Evolutionary conservation across 2,888 invertebrate genomes (phyloP), one percentile per base, ranked within the genome.

Genomic region (Pammene aurita): DNA sequence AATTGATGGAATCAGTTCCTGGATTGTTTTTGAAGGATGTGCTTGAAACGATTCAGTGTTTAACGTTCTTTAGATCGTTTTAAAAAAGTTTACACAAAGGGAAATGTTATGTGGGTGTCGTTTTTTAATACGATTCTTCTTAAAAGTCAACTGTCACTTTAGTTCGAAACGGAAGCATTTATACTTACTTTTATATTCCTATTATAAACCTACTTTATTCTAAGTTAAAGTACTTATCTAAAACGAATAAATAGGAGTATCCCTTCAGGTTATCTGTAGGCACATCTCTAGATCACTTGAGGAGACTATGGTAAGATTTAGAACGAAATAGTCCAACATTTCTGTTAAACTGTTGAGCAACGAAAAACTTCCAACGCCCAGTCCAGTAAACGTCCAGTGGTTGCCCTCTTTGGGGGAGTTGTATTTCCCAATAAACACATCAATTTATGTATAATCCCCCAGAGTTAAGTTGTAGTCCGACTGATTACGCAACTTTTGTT

Each of bases 41-140:
- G 13, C 13, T 11, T 42, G 11, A 6, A 38, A 38, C 9, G 9
- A 42, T 42, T 5, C 11, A 11, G 11, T 42, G 42, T 2, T 38
- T 9, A 9, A 38, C 0, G 42, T 42, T 10, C 11, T 4, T 38
- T 18, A 18, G 5, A 11, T 38, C 9, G 38, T 7, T 61, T 61
- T 50, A 16, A 35, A 50, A 38, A 26, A n/a, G 7, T 48, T 61
- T 61, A 61, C 48, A 50, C 18, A 16, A 50, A 38, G 61, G 48
- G 50, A 18, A 18, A 13, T 9, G 11, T 0, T 16, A 38, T 16
- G 9, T 56, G 41, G 56, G 2, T 38, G 34, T 34, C 42, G 6
- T 57, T 58, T 16, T 58, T 44, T 26, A 13, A 18, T 41, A 42
- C 13, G 11, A 54, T 55, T 38, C 10, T 13, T 41, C 57, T 41